Evolutionary conservation across 2,888 invertebrate genomes (phyloP), one percentile per base, ranked within the genome.

Genomic region (Leucophenga maculata): DNA sequence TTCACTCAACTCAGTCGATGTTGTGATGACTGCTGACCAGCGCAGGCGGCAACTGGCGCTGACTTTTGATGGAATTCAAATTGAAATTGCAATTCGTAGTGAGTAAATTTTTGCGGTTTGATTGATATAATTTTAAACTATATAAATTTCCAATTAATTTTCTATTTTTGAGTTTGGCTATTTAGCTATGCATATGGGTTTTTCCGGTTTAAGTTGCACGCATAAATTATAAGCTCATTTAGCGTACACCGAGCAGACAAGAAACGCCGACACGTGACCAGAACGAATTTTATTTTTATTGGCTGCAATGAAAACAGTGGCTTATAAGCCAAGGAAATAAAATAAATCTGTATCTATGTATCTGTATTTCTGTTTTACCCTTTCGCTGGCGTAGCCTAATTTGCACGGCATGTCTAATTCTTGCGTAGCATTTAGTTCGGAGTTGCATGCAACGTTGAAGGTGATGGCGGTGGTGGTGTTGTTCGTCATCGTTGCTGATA

Each of bases 201-300:
- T 39, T 26, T 3, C 4, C 3, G 26, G 4, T 26, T 39, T 39
- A 39, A 6, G 39, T 11, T 39, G 39, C 39, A 39, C 39, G 39
- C 39, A 39, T 39, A 39, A 39, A 39, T 75, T 67, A 69, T 78
- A 82, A 85, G 79, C 78, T 72, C 69, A 76, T 79, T 80, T 79
- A 75, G 72, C 72, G 77, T 79, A 76, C 1, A 79, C 80, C 75
- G 11, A 39, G 39, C 8, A 11, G 39, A n/a, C n/a, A n/a, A 39
- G 39, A 39, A 39, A 39, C 39, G 39, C 39, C 39, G 82, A 78
- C 87, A 88, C 87, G 87, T 88, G 88, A 88, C 88, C 88, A 88
- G 77, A 84, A 84, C 88, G 78, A 86, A 88, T 88, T 85, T 72
- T 81, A 84, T 86, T 85, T 87, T 86, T 80, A 88, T 87, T 86